These are phyloP conservation scores for Phenganax stokvisi DNA, from an alignment of 92 coral and sea anemone genomes.

Conservation along the genomic window DNA sequence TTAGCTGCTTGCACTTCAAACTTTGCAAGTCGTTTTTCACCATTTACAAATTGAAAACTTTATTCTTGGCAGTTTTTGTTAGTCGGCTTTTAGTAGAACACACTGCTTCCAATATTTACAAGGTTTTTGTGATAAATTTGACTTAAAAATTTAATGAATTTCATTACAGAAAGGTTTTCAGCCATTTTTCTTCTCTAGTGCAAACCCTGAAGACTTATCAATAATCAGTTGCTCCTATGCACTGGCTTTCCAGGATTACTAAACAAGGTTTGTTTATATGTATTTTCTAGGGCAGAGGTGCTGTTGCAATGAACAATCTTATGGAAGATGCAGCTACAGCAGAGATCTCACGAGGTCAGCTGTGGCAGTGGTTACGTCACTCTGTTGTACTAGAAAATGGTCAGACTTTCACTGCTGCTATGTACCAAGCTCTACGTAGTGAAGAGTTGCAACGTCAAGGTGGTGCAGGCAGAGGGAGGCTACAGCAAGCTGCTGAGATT, in stretches of 20 bases:
- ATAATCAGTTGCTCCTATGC: too few species aligned
- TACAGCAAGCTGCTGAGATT: slow-evolving; percentile 81
- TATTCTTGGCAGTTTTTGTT: too few species aligned
- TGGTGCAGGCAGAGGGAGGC: slow-evolving; percentile 62
- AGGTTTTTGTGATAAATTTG: too few species aligned
- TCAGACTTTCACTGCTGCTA: slow-evolving; percentile 56
- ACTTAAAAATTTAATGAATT: too few species aligned
- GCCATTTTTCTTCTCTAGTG: too few species aligned
- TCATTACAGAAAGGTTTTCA: too few species aligned
- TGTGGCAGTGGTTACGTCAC: slow-evolving; percentile 89
- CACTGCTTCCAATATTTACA: too few species aligned
- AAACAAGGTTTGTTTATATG: neutral
- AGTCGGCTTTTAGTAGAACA: too few species aligned
- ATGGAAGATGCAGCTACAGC: slow-evolving; percentile 99
- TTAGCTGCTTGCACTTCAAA: too few species aligned
- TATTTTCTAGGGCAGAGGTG: slow-evolving; percentile 72
- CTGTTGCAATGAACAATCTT: slow-evolving; percentile 81
- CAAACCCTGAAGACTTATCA: too few species aligned
- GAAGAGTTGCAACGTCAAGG: slow-evolving; percentile 82
- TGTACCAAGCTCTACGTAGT: slow-evolving; percentile 59
- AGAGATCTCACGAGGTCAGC: slow-evolving; percentile 92
- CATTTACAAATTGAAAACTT: too few species aligned
- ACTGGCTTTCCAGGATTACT: neutral
- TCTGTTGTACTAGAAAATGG: slow-evolving; percentile 62
- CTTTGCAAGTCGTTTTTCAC: too few species aligned